phyloP scores from a whole-genome alignment of 2,888 invertebrate species.

The Xylota sylvarum region DNA sequence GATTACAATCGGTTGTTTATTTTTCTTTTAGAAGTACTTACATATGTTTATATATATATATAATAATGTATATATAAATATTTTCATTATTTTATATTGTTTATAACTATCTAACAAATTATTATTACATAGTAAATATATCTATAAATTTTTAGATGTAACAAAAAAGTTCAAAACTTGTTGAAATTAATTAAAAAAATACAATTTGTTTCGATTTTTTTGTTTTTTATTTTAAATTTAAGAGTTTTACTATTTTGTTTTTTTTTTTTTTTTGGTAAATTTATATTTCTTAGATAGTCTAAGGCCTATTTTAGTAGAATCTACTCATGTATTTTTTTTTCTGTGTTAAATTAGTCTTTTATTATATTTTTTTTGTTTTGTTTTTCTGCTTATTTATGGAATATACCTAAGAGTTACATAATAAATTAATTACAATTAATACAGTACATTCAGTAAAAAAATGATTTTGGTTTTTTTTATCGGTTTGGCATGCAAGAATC shows the following conservation, averaged over 20 bases:
- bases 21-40: constrained; percentile 29
- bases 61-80: constrained; percentile 61
- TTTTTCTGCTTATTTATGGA: constrained; percentile 41
- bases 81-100: constrained; percentile 61
- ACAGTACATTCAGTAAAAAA: constrained; percentile 72
- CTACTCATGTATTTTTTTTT: constrained; percentile 59
- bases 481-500: constrained; percentile 69
- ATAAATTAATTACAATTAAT: constrained; percentile 69
- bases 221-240: constrained; percentile 66
- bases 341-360: constrained; percentile 65
- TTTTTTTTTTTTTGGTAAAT: constrained; percentile 67
- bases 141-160: constrained; percentile 47
- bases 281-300: constrained; percentile 72
- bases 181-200: constrained; percentile 67
- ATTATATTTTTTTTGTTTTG: constrained; percentile 39
- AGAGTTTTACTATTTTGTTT: constrained; percentile 35
- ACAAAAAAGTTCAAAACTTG: constrained; percentile 78
- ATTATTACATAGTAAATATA: constrained; percentile 71
- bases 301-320: constrained; percentile 77
- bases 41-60: constrained; percentile 25
- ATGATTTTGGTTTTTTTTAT: constrained; percentile 59
- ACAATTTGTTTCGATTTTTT: constrained; percentile 41
- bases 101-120: constrained; percentile 77
- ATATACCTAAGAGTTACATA: constrained; percentile 63
- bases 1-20: constrained; percentile 48